Evolutionary conservation across 2,888 invertebrate species (phyloP).

Genomic region (Himalopsyche tibetana): DNA sequence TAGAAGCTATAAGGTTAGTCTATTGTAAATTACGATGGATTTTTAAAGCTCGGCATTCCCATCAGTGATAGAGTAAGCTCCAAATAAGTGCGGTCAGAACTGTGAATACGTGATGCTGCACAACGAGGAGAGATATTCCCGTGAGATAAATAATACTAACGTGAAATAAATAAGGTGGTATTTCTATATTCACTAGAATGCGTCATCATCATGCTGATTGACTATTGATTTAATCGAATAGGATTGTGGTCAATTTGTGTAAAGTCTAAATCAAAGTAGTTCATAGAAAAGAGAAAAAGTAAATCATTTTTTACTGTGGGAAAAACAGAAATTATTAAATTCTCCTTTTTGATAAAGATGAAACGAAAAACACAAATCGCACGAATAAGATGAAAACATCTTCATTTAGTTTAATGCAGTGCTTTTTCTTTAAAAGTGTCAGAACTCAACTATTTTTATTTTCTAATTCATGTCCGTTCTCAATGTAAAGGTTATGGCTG

Average conservation of each 20-base stretch:
- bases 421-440: too few species aligned
- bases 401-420: too few species aligned
- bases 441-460: too few species aligned
- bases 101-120: not conserved
- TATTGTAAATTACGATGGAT: not conserved
- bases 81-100: constrained; percentile 19
- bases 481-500: too few species aligned
- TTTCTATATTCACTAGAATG: not conserved
- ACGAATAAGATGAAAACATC: too few species aligned
- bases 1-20: not conserved
- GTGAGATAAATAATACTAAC: constrained; percentile 4
- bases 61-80: not conserved
- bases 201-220: not conserved
- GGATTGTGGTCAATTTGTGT: not conserved
- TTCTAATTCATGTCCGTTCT: too few species aligned
- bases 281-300: not conserved
- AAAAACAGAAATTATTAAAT: not conserved
- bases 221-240: not conserved
- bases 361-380: too few species aligned
- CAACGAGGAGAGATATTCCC: not conserved
- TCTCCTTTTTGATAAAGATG: too few species aligned
- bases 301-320: not conserved
- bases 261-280: not conserved
- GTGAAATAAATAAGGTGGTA: not conserved
- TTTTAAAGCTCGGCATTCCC: not conserved